These are phyloP conservation scores for Phaenicophaeus curvirostris DNA, from an alignment of 2,797 vertebrate genomes.

Conservation along the genomic window DNA sequence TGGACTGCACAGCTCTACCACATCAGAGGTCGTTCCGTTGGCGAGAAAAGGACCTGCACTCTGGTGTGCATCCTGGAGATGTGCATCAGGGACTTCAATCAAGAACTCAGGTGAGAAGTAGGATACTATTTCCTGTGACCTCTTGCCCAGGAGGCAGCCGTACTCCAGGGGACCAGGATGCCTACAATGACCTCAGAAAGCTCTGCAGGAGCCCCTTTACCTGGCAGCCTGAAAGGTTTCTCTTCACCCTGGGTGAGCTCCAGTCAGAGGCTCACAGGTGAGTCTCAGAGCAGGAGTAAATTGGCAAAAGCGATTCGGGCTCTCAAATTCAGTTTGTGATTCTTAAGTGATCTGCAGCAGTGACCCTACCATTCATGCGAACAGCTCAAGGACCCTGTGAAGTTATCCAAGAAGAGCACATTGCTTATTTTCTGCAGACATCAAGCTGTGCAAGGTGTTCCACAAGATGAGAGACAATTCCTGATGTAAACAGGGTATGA, in stretches of 20 bases:
- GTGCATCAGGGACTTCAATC: background rate
- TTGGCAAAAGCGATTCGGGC: background rate
- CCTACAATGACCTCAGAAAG: background rate
- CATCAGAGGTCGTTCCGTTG: background rate
- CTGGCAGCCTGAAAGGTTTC: background rate
- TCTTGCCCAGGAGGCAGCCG: background rate
- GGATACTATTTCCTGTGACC: background rate
- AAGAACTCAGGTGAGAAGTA: background rate
- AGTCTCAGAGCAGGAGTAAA: background rate
- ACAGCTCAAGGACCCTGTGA: background rate
- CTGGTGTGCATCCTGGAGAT: background rate
- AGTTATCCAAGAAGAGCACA: background rate
- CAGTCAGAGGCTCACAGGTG: background rate
- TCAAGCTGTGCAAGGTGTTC: fast-evolving
- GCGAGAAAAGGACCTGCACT: background rate
- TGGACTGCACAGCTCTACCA: background rate
- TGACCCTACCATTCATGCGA: fast-evolving
- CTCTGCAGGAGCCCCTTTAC: background rate
- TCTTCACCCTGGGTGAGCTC: background rate
- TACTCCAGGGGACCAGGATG: too few species aligned
- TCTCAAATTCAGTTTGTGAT: background rate
- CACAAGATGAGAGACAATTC: background rate
- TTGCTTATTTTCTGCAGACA: background rate
- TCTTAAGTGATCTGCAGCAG: background rate
- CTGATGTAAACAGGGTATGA: background rate